phyloP scores from a whole-genome alignment of 2,113 vertebrate genomes.

The Caretta caretta region DNA sequence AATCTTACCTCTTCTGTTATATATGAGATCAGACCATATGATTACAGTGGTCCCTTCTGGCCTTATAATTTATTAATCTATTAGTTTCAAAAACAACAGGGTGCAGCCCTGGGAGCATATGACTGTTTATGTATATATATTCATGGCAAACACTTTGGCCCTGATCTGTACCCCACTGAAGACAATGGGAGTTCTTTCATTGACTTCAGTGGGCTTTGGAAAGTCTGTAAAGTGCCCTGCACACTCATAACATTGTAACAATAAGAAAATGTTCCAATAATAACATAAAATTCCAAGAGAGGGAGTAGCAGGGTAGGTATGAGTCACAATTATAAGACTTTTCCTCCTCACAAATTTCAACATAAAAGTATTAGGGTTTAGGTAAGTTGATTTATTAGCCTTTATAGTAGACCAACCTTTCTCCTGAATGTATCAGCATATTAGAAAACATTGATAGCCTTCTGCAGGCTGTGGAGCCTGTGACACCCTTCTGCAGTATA shows the following conservation, averaged over 20 bases:
- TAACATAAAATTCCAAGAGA: neutral
- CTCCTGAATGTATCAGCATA: neutral
- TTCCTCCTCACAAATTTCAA: neutral
- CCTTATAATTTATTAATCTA: no score
- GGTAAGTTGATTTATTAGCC: neutral
- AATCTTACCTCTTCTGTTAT: neutral
- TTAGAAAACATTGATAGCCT: neutral
- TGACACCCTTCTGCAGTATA: neutral
- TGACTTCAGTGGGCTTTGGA: neutral
- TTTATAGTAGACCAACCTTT: accelerated
- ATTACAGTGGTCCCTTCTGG: no score
- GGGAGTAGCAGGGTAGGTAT: neutral
- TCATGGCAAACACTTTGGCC: neutral
- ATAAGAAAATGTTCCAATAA: neutral
- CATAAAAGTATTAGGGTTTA: neutral
- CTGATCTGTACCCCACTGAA: neutral
- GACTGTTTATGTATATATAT: neutral
- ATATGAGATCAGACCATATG: no score
- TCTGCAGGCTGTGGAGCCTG: neutral
- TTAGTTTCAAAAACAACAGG: no score
- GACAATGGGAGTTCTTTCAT: neutral
- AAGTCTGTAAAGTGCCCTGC: neutral
- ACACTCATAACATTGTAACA: neutral
- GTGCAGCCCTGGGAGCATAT: no score
- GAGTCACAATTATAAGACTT: neutral